These are phyloP conservation scores for Drosophila burlai DNA, from an alignment of 1,140 invertebrate genomes.

Conservation along the genomic window DNA sequence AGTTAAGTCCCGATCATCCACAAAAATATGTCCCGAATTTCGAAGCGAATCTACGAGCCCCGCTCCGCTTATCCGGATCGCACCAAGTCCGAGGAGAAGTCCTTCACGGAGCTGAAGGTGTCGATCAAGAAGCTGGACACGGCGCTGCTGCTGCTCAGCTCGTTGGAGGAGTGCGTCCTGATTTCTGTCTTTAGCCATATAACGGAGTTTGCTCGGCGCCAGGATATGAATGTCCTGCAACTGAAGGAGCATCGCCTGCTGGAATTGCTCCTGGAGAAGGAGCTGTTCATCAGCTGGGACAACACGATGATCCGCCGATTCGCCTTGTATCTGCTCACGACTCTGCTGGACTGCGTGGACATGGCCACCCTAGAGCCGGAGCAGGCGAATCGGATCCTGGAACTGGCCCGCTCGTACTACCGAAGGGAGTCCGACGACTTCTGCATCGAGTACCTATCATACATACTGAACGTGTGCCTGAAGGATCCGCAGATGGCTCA, in stretches of 20 bases:
- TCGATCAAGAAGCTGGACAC: slow-evolving; percentile 59
- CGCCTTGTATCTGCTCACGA: slow-evolving; percentile 62
- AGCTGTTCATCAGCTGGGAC: slow-evolving; percentile 50
- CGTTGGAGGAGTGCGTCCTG: slow-evolving; percentile 65
- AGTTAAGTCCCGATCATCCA: background rate
- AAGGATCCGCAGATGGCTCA: slow-evolving; percentile 70
- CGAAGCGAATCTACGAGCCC: slow-evolving; percentile 66
- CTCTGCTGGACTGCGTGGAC: slow-evolving; percentile 60
- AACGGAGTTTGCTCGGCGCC: slow-evolving; percentile 65
- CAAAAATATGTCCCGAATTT: slow-evolving; percentile 53
- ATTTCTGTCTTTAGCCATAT: slow-evolving; percentile 65
- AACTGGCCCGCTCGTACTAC: slow-evolving; percentile 47
- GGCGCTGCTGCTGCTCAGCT: slow-evolving; percentile 62
- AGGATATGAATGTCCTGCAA: slow-evolving; percentile 60
- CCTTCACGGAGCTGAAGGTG: slow-evolving; percentile 60
- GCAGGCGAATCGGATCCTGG: slow-evolving; percentile 45
- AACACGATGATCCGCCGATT: slow-evolving; percentile 68
- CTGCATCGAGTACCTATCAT: slow-evolving; percentile 71
- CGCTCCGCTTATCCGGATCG: slow-evolving; percentile 66
- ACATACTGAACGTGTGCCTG: slow-evolving; percentile 69
- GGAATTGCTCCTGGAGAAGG: slow-evolving; percentile 59
- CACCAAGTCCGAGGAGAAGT: slow-evolving; percentile 52
- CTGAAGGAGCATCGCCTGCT: slow-evolving; percentile 52
- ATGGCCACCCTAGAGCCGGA: slow-evolving; percentile 59
- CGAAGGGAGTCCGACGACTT: slow-evolving; percentile 67